A percentile compares a stretch with the other conserved stretches of the same genome.
These are phyloP conservation scores for Phylloscopus trochiloides DNA, from an alignment of 2,113 vertebrate species.

Conservation along the genomic window DNA sequence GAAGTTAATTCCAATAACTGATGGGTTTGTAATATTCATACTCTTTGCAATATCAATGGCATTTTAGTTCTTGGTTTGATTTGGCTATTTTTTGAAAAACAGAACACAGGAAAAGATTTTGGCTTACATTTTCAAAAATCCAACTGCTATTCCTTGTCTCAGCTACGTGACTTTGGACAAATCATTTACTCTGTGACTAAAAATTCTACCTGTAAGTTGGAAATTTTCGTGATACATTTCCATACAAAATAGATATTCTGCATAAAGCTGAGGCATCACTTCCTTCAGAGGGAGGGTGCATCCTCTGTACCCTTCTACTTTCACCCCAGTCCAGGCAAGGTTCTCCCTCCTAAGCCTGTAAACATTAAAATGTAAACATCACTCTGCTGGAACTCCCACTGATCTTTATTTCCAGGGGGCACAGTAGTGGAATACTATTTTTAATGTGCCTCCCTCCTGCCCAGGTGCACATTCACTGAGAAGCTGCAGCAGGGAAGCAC, in stretches of 20 bases:
- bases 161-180: background rate
- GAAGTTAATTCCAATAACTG: background rate
- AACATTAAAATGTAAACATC: background rate
- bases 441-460: background rate
- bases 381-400: background rate
- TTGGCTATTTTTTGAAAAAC: background rate
- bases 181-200: background rate
- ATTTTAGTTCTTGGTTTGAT: background rate
- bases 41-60: background rate
- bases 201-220: background rate
- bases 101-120: background rate
- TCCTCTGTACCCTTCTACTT: background rate
- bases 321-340: accelerated
- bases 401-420: background rate
- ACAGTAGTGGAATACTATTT: background rate
- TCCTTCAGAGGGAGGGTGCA: background rate
- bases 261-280: background rate
- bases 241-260: background rate
- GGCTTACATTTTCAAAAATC: background rate
- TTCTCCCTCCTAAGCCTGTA: background rate
- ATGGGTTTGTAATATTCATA: background rate
- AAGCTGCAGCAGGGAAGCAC: background rate
- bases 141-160: background rate
- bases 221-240: background rate
- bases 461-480: background rate